phyloP scores from a whole-genome alignment of 2,888 invertebrate genomes.

The Atethmia centrago region DNA sequence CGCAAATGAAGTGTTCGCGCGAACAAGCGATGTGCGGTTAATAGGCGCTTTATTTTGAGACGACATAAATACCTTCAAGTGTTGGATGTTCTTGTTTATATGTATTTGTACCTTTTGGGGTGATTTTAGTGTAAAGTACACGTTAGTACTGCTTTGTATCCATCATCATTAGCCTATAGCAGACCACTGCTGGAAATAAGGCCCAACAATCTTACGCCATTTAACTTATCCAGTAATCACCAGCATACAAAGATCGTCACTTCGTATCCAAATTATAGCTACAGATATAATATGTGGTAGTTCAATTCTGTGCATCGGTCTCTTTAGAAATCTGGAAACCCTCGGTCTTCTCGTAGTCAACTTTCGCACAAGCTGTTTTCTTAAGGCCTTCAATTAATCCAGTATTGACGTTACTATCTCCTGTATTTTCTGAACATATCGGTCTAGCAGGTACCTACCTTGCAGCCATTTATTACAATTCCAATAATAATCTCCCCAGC shows the following conservation, averaged over 20 bases:
- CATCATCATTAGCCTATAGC: neutral
- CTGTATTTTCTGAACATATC: neutral
- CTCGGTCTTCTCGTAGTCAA: neutral
- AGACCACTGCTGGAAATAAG: neutral
- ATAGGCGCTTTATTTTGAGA: slow-evolving; percentile 59
- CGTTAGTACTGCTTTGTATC: slow-evolving; percentile 4
- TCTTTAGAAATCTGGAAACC: too few species aligned
- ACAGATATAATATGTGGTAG: neutral
- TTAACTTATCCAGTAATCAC: neutral
- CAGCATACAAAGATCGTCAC: neutral
- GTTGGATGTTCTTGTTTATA: slow-evolving; percentile 20
- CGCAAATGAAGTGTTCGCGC: slow-evolving; percentile 65
- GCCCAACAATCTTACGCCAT: neutral
- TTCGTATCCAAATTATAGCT: neutral
- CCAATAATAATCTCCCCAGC: neutral
- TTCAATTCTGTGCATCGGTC: neutral
- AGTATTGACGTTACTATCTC: neutral
- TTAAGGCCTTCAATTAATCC: neutral
- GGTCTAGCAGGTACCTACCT: too few species aligned
- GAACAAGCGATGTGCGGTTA: slow-evolving; percentile 61
- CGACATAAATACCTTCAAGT: slow-evolving; percentile 35
- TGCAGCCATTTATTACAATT: slow-evolving; percentile 12
- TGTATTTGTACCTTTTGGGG: slow-evolving; percentile 29
- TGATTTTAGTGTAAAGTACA: slow-evolving; percentile 1
- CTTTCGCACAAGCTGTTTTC: neutral